Evolutionary conservation across 1,140 invertebrate genomes (phyloP).

Genomic region (Megathymus violae): DNA sequence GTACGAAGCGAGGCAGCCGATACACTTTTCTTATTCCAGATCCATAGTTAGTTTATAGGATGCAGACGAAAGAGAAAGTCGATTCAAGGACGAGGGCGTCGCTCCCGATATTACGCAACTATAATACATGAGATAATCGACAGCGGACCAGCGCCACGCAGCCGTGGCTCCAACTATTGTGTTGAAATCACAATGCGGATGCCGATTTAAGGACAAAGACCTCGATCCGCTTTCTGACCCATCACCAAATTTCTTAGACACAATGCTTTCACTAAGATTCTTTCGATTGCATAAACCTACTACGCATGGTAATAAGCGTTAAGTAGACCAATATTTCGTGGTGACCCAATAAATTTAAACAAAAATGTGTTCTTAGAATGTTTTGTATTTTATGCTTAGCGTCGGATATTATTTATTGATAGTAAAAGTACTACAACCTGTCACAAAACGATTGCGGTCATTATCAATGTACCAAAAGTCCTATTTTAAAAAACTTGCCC

Average conservation of each 20-base stretch:
- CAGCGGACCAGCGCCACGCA: constrained; percentile 31
- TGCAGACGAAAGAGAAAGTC: constrained; percentile 61
- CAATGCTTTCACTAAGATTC: constrained; percentile 59
- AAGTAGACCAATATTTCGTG: constrained; percentile 3
- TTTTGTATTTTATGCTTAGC: constrained; percentile 1
- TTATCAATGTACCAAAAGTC: no score
- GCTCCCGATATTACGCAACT: constrained; percentile 70
- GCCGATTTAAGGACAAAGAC: constrained; percentile 70
- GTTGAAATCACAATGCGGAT: constrained; percentile 61
- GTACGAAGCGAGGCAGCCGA: constrained; percentile 1
- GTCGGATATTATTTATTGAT: not conserved
- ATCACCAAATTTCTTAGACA: constrained; percentile 43
- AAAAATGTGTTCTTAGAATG: not conserved
- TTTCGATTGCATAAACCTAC: constrained; percentile 31
- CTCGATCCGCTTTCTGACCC: constrained; percentile 44
- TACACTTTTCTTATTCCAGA: constrained; percentile 8
- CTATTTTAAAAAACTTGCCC: no score
- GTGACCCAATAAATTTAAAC: constrained; percentile 20
- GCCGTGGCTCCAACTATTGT: constrained; percentile 48
- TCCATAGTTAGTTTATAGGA: constrained; percentile 22
- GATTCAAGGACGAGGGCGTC: constrained; percentile 72
- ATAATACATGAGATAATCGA: constrained; percentile 68
- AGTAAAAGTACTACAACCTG: no score
- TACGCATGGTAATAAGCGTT: constrained; percentile 20
- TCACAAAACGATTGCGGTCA: no score